Conservation (phyloP, 2,113 vertebrate species). For the Alces alces region DNA sequence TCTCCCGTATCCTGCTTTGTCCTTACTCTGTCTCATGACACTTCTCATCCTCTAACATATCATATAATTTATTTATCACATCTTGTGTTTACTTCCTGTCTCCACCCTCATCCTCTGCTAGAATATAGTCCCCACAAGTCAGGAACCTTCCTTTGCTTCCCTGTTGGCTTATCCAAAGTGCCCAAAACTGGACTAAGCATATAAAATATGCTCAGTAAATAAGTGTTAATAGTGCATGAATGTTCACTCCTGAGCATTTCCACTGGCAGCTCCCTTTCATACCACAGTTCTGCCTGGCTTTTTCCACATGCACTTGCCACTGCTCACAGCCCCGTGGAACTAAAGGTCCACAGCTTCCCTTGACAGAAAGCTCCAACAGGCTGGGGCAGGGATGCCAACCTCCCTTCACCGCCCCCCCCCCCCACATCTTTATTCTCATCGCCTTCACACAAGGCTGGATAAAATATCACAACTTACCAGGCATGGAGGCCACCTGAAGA, state of each 20-base stretch:
- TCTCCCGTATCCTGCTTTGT: background rate
- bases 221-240: background rate
- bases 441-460: background rate
- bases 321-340: background rate
- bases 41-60: background rate
- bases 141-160: background rate
- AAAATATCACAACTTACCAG: background rate
- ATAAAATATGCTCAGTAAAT: background rate
- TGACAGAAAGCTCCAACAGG: background rate
- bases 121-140: background rate
- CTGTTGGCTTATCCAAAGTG: background rate
- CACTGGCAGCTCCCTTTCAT: background rate
- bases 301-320: rapidly evolving
- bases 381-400: background rate
- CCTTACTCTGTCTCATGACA: background rate
- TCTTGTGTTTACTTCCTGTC: background rate
- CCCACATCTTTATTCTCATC: no score
- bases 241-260: background rate
- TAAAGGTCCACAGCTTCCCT: background rate
- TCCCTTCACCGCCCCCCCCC: background rate
- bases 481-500: background rate
- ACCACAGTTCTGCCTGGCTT: background rate
- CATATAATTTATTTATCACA: background rate
- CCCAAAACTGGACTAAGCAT: background rate
- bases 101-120: background rate